Conservation (phyloP, 2,797 vertebrate genomes). For the Tragopan temminckii region DNA sequence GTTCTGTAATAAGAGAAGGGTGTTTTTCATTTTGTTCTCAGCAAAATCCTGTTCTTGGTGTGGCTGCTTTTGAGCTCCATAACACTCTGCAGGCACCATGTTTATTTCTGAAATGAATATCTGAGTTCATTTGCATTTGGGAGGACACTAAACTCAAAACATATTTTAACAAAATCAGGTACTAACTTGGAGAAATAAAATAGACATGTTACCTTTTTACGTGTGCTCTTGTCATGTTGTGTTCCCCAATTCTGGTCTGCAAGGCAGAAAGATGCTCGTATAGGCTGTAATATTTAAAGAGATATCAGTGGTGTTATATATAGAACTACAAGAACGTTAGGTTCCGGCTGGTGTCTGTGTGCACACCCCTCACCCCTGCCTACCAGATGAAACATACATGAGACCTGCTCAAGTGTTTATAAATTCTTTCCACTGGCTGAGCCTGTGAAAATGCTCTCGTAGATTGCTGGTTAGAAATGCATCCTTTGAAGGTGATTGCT, state of each 20-base stretch:
- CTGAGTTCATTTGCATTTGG: not conserved
- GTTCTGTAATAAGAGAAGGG: not conserved
- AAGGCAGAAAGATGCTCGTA: not conserved
- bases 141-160: not conserved
- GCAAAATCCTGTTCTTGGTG: not conserved
- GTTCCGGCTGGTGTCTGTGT: rapidly evolving
- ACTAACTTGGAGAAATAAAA: constrained; percentile 3
- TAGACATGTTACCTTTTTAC: not conserved
- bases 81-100: not conserved
- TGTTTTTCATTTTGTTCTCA: not conserved
- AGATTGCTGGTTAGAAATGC: constrained; percentile 18
- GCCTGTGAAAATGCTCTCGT: constrained; percentile 21
- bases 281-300: not conserved
- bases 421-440: constrained; percentile 60
- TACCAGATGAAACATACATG: constrained; percentile 45
- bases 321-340: not conserved
- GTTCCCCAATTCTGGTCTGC: not conserved
- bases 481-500: constrained; percentile 12
- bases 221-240: not conserved
- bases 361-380: not conserved
- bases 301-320: not conserved
- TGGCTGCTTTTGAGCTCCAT: not conserved
- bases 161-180: not conserved
- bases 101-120: not conserved
- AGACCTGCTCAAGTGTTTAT: not conserved